Evolutionary conservation across 2,113 vertebrate species (phyloP).

Genomic region (Gymnogyps californianus): DNA sequence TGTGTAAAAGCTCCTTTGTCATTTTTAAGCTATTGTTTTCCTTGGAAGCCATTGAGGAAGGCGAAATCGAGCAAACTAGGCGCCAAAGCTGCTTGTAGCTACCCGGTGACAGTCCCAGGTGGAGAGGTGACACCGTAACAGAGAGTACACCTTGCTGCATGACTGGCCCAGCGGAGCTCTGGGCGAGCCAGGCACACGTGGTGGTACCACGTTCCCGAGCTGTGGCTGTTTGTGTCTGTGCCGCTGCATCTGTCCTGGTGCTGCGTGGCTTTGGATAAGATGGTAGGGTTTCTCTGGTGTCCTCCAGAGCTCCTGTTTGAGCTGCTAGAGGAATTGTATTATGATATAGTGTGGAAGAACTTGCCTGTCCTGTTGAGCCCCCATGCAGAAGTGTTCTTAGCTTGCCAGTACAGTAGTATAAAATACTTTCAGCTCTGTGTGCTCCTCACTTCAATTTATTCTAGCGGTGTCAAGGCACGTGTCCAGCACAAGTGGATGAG

Average conservation of each 20-base stretch:
- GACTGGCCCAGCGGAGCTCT: not conserved
- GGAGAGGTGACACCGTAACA: not conserved
- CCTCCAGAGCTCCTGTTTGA: not conserved
- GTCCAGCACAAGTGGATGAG: not conserved
- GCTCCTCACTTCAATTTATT: not conserved
- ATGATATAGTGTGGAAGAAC: not conserved
- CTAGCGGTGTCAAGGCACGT: not conserved
- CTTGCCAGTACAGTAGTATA: not conserved
- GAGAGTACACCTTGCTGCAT: not conserved
- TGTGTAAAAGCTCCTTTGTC: not conserved
- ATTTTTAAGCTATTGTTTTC: not conserved
- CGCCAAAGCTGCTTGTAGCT: not conserved
- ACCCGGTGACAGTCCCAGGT: not conserved
- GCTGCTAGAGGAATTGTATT: not conserved
- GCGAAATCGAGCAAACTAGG: not conserved
- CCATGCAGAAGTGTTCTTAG: not conserved
- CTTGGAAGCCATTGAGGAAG: not conserved
- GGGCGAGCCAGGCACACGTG: fast-evolving
- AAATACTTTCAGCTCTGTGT: not conserved
- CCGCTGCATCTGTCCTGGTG: not conserved
- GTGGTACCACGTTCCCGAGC: not conserved
- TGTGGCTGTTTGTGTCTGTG: not conserved
- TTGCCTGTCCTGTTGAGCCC: not conserved
- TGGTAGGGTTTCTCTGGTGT: not conserved
- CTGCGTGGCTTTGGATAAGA: not conserved